Evolutionary conservation across 1,140 invertebrate species (phyloP).

Genomic region (Dreissena polymorpha): DNA sequence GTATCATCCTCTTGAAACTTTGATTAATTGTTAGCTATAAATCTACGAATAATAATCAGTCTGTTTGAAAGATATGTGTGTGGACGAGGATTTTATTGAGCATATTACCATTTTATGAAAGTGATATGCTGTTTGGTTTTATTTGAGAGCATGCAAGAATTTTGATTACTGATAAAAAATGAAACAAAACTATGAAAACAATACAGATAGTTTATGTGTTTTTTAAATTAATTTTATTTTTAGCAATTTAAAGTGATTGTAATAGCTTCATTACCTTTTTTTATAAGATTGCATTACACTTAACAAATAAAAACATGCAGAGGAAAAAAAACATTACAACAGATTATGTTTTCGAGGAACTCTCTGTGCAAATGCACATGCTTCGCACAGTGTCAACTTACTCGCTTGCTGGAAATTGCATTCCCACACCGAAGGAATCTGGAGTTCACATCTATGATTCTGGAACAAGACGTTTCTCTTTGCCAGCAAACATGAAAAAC

Average conservation of each 20-base stretch:
- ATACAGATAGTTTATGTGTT: background rate
- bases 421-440: conserved; percentile 10
- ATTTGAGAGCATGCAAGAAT: no score
- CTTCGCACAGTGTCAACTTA: conserved; percentile 10
- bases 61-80: no score
- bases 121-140: no score
- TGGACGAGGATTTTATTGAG: no score
- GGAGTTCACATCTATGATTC: conserved; percentile 24
- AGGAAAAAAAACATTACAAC: background rate
- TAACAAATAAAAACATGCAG: background rate
- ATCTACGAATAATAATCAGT: no score
- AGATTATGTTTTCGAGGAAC: conserved; percentile 34
- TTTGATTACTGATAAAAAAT: no score
- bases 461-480: background rate
- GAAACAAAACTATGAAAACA: background rate
- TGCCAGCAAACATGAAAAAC: conserved; percentile 10
- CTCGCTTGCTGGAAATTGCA: conserved; percentile 14
- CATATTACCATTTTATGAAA: no score
- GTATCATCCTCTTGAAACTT: no score
- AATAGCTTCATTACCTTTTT: background rate
- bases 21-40: no score
- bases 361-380: conserved; percentile 15
- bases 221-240: background rate
- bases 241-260: background rate
- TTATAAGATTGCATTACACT: background rate